A percentile compares a stretch with the other conserved stretches of the same genome.
phyloP scores from a whole-genome alignment of 2,888 invertebrate genomes.

The Perithous albicinctus region DNA sequence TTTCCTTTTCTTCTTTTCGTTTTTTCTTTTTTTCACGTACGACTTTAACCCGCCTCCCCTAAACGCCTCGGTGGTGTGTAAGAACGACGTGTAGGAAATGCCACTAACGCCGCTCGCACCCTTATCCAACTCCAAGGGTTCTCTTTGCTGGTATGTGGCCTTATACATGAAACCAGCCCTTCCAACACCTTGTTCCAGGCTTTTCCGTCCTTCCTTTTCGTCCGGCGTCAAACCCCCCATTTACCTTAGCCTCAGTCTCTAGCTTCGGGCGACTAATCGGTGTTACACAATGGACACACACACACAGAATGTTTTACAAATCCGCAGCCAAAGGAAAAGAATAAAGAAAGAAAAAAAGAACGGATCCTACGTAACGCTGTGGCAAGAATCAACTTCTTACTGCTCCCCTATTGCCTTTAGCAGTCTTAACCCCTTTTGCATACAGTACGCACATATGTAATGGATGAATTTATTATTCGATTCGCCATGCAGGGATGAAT shows the following conservation, averaged over 20 bases:
- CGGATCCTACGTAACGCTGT: slow-evolving; percentile 49
- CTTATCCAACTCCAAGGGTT: slow-evolving; percentile 52
- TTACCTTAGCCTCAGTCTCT: slow-evolving; percentile 42
- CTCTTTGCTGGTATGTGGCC: neutral
- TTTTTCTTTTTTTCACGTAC: slow-evolving; percentile 29
- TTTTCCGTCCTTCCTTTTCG: slow-evolving; percentile 48
- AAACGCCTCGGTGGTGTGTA: slow-evolving; percentile 40
- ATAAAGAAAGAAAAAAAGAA: slow-evolving; percentile 32
- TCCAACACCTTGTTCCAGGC: slow-evolving; percentile 23
- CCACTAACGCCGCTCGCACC: slow-evolving; percentile 48
- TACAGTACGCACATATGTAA: neutral
- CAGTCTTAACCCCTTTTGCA: slow-evolving; percentile 8
- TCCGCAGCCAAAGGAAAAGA: slow-evolving; percentile 34
- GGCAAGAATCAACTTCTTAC: slow-evolving; percentile 64
- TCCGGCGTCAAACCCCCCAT: slow-evolving; percentile 35
- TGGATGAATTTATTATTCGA: slow-evolving; percentile 50
- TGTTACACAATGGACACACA: slow-evolving; percentile 49
- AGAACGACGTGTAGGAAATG: slow-evolving; percentile 46
- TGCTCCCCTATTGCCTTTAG: slow-evolving; percentile 12
- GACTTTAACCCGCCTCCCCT: slow-evolving; percentile 35
- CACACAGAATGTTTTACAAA: slow-evolving; percentile 44
- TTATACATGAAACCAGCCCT: neutral
- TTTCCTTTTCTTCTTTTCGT: slow-evolving; percentile 43
- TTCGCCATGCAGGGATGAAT: slow-evolving; percentile 31
- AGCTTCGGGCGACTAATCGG: slow-evolving; percentile 60